Evolutionary conservation across 2,113 vertebrate genomes (phyloP).

Genomic region (Pluvialis apricaria): DNA sequence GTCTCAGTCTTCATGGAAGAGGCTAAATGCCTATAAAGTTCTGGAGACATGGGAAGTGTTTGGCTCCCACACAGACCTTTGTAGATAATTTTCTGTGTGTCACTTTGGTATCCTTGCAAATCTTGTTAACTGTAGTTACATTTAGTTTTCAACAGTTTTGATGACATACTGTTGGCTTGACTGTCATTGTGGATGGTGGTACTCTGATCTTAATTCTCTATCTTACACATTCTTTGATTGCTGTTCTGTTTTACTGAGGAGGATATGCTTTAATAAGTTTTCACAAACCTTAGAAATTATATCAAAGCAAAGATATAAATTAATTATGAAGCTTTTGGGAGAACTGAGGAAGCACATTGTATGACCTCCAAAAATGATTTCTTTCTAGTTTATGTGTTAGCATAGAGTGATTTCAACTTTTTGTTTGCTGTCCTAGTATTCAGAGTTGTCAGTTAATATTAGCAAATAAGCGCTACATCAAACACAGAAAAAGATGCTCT

Average conservation of each 20-base stretch:
- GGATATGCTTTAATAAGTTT: background rate
- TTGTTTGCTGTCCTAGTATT: background rate
- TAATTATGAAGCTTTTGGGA: constrained; percentile 1
- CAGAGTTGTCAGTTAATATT: background rate
- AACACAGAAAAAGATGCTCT: background rate
- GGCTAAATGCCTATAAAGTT: background rate
- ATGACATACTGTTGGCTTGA: constrained; percentile 20
- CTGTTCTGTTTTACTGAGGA: constrained; percentile 6
- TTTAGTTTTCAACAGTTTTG: constrained; percentile 17
- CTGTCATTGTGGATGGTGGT: background rate
- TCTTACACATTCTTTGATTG: constrained; percentile 1
- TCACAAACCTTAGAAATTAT: background rate
- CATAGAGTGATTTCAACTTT: background rate
- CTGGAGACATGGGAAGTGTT: background rate
- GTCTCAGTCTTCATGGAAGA: background rate
- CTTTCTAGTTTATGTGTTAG: background rate
- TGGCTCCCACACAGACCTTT: background rate
- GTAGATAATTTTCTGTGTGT: background rate
- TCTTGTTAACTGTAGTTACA: background rate
- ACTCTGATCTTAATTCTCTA: constrained; percentile 12
- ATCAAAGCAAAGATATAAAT: background rate
- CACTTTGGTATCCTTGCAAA: background rate
- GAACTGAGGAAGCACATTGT: background rate
- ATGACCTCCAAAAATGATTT: background rate
- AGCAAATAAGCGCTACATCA: background rate